Base-by-base conservation (phyloP, 2,888 invertebrate genomes). In the Ephialtes manifestator region DNA sequence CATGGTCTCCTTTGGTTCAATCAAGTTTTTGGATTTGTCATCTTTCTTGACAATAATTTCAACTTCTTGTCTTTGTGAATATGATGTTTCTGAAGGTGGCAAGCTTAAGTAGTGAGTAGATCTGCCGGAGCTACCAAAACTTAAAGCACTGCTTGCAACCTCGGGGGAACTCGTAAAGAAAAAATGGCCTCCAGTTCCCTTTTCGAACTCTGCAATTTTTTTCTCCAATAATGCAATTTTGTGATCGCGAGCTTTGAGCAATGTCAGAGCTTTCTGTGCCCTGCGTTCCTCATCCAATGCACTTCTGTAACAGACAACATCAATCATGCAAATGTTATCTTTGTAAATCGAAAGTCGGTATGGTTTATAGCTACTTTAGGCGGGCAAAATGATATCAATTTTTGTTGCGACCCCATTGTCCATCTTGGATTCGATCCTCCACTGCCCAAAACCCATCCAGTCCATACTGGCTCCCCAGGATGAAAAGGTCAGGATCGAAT, bases 211-310 rank as follows among this genome's bases (percentile, higher is more conserved):
- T 0, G 71, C 75, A 0, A 91, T 87, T 11, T 89, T 88, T 53
- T 76, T 85, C 28, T 91, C 89, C 4, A 91, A 72, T 13, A 68
- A 72, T 0, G 88, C 87, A 4, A 91, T 91, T 43, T 79, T 87
- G 11, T 82, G 87, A 67, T 91, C 90, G 1, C 89, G 87, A 2
- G 87, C 79, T 74, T 85, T 85, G 55, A 90, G 58, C 2, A 91
- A 76, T n/a, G 81, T 65, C 0, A 91, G 82, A 2, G 90, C 88
- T 35, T 90, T 89, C 15, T 84, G 85, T 0, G 91, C 89, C 5
- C 90, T 82, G 13, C 71, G 68, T 55, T 91, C 90, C 55, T 91
- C 91, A 39, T 90, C 86, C 82, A 87, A 53, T 2, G 89, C 88
- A 35, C 86, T 86, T n/a, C 91, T 91, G 89, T 20, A 89, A 89